Evolutionary conservation across 2,888 invertebrate species (phyloP), one percentile per base, ranked within the genome.

Genomic region (Tenodera sinensis): DNA sequence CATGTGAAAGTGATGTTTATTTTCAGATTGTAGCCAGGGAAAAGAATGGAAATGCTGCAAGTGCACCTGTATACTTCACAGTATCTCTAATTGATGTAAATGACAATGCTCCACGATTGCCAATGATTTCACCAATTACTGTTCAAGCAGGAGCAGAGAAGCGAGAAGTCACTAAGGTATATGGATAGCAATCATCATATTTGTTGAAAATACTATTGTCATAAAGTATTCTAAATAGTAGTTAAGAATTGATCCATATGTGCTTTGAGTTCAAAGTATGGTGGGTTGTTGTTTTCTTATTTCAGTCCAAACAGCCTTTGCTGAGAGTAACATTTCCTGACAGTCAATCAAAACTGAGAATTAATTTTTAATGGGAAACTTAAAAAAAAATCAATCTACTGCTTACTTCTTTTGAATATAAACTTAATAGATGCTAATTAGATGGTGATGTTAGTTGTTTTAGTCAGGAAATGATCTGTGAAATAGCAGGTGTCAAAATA

Each of bases 41-140:
- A 93, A 96, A 95, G 88, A 96, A 95, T 87, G 97, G 97, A 0
- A 94, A 95, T 42, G 97, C 97, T 0, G 97, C 97, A 2, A 98
- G 98, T 90, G 96, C 97, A 8, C 98, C 98, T 0, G 94, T 97
- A 28, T 97, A 97, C 0, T 93, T 98, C 83, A 95, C 96, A 0
- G 97, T 98, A 0, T 95, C 95, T 84, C 93, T 97, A 89, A 94
- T 96, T 90, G 98, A 98, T 93, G 96, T 97, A 86, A 98, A 98
- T 92, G 98, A 98, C 92, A 98, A 98, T 93, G 95, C 97, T 0
- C 98, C 98, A 0, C 94, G 96, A 90, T 94, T 98, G 91, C 96
- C 97, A 0, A 96, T 97, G 93, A 96, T 97, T 8, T 94, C 96
- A n/a, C 97, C 97, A 0, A 96, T 98, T 89, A 95, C 95, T 0